Percentiles rank a stretch among this genome's conserved stretches.
These are phyloP conservation scores for Conus canariensis DNA, from an alignment of 2,888 invertebrate genomes.

Conservation along the genomic window DNA sequence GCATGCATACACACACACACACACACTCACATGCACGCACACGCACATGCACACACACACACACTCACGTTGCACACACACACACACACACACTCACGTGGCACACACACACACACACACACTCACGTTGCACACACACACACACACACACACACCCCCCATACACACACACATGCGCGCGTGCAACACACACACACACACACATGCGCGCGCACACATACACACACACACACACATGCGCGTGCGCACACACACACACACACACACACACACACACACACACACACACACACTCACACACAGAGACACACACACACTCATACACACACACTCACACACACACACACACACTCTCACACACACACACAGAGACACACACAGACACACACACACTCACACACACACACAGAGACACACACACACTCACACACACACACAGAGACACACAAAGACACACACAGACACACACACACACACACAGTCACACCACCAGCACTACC, in stretches of 20 bases:
- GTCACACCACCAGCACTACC: neutral
- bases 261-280: neutral
- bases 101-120: too few relatives aligned
- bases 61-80: too few relatives aligned
- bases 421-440: slow-evolving; percentile 13
- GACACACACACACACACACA: slow-evolving; percentile 9
- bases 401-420: neutral
- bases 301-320: neutral
- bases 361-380: neutral
- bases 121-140: neutral
- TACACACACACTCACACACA: neutral
- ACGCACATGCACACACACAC: too few relatives aligned
- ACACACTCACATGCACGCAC: neutral
- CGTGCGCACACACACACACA: neutral
- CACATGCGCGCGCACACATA: neutral
- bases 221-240: neutral
- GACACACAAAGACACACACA: too few relatives aligned
- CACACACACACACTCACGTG: too few relatives aligned
- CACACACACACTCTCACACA: neutral
- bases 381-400: neutral
- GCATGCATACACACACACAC: neutral
- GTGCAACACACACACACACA: too few relatives aligned
- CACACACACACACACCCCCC: neutral
- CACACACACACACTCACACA: neutral
- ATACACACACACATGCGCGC: too few relatives aligned